Evolutionary conservation across 2,888 invertebrate species (phyloP).

Genomic region (Sisyra nigra): DNA sequence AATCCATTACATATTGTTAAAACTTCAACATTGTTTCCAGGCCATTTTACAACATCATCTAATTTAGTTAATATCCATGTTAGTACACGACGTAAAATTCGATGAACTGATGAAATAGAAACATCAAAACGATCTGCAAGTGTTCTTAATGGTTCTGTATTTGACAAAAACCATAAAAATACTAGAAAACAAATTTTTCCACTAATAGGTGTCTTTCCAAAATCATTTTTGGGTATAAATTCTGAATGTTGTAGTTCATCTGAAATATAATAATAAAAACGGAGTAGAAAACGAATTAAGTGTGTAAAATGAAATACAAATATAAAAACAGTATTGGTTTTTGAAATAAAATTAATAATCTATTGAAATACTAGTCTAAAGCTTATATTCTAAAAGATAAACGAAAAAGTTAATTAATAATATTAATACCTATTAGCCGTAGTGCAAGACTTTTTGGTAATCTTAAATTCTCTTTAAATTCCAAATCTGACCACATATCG

Average conservation of each 20-base stretch:
- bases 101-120: slow-evolving; percentile 9
- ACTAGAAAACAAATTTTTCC: slow-evolving; percentile 9
- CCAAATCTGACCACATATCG: not conserved
- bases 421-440: slow-evolving; percentile 1
- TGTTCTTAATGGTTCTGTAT: slow-evolving; percentile 10
- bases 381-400: too few species aligned
- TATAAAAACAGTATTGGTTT: too few species aligned
- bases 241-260: slow-evolving; percentile 6
- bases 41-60: slow-evolving; percentile 9
- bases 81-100: slow-evolving; percentile 8
- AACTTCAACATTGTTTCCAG: slow-evolving; percentile 2
- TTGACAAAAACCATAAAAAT: slow-evolving; percentile 10
- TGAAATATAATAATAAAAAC: too few species aligned
- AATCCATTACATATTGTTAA: slow-evolving; percentile 7
- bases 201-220: slow-evolving; percentile 8
- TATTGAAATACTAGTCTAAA: too few species aligned
- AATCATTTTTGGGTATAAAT: slow-evolving; percentile 7
- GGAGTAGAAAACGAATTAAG: too few species aligned
- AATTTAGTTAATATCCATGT: slow-evolving; percentile 10
- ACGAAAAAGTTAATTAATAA: too few species aligned
- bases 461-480: slow-evolving; percentile 4
- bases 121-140: slow-evolving; percentile 9
- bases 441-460: not conserved
- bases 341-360: too few species aligned
- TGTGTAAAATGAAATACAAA: too few species aligned